Evolutionary conservation across 2,888 invertebrate species (phyloP).

Genomic region (Acrobasis repandana): DNA sequence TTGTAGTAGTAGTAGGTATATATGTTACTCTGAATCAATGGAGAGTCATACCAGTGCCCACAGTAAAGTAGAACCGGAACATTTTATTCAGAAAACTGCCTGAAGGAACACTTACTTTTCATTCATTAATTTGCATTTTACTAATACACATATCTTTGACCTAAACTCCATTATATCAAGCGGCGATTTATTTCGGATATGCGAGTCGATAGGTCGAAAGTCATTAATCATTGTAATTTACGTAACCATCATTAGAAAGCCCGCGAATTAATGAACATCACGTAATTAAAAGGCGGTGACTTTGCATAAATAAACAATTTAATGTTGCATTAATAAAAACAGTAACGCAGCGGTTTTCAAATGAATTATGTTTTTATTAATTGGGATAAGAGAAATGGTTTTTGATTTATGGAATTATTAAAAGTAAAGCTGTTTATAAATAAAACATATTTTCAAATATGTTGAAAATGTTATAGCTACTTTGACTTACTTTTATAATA

Average conservation of each 20-base stretch:
- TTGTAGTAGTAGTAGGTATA: no score
- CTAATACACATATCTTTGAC: constrained; percentile 3
- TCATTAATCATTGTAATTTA: constrained; percentile 23
- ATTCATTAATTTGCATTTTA: constrained; percentile 1
- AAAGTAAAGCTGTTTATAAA: no score
- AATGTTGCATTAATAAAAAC: constrained; percentile 11
- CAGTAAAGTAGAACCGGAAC: no score
- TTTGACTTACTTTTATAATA: no score
- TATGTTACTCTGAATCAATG: no score
- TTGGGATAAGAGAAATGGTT: neutral
- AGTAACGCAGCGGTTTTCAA: neutral
- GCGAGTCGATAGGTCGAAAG: constrained; percentile 6
- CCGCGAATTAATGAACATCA: constrained; percentile 40
- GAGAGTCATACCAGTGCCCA: no score
- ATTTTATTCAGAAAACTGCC: neutral
- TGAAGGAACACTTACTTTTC: neutral
- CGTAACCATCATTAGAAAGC: constrained; percentile 48
- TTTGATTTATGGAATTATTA: neutral
- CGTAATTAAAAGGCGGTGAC: constrained; percentile 46
- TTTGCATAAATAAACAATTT: constrained; percentile 33
- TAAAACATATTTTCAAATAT: no score
- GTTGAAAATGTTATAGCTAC: no score
- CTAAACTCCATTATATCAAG: neutral
- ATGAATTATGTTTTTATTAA: neutral
- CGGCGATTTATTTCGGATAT: neutral